Evolutionary conservation across 2,797 vertebrate genomes (phyloP).

Genomic region (Menidia menidia): DNA sequence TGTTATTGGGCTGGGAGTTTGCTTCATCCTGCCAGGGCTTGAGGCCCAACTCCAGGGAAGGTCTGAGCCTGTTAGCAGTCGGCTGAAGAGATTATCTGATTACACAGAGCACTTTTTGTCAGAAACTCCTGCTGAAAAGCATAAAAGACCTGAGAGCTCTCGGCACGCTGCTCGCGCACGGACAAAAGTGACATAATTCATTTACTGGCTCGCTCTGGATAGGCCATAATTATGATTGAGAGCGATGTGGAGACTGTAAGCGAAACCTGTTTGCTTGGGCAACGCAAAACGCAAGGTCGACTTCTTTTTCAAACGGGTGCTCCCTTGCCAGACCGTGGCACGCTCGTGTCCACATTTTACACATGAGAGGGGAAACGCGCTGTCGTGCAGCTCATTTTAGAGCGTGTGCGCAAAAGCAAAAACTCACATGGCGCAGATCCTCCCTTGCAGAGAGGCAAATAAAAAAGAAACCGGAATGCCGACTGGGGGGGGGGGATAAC

Average conservation of each 20-base stretch:
- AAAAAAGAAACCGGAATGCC: slow-evolving; percentile 19
- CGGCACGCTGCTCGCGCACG: slow-evolving; percentile 12
- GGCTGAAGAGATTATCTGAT: neutral
- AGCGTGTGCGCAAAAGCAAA: slow-evolving; percentile 37
- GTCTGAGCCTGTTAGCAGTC: neutral
- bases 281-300: slow-evolving; percentile 16
- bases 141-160: slow-evolving; percentile 39
- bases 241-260: slow-evolving; percentile 47
- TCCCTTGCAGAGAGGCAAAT: slow-evolving; percentile 15
- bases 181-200: slow-evolving; percentile 36
- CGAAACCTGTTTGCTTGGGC: slow-evolving; percentile 64
- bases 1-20: neutral
- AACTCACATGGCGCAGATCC: slow-evolving; percentile 10
- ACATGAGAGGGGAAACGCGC: slow-evolving; percentile 31
- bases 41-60: neutral
- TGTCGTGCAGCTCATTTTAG: slow-evolving; percentile 55
- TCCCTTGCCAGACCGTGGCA: slow-evolving; percentile 52
- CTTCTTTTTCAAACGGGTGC: slow-evolving; percentile 47
- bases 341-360: slow-evolving; percentile 44
- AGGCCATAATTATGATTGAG: slow-evolving; percentile 58
- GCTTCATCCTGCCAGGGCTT: neutral
- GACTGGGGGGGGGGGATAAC: neutral
- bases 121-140: slow-evolving; percentile 6
- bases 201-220: slow-evolving; percentile 39
- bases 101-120: slow-evolving; percentile 5